Conservation (phyloP, 2,888 invertebrate species). For the Eudasyphora cyanicolor region DNA sequence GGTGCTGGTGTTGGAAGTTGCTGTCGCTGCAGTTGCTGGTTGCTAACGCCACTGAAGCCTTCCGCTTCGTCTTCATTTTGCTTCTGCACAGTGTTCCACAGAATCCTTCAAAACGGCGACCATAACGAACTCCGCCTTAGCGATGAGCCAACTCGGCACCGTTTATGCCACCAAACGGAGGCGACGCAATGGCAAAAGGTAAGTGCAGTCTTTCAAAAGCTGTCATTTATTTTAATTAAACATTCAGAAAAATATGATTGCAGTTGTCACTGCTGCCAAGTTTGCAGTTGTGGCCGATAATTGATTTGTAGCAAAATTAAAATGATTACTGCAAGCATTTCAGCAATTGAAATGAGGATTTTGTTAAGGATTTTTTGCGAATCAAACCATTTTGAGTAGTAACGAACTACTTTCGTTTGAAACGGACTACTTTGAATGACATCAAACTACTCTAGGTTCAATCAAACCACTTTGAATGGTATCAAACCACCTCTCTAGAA, state of each 20-base stretch:
- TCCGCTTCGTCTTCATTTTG: slow-evolving; percentile 5
- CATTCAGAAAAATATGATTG: too few relatives aligned
- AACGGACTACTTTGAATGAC: too few relatives aligned
- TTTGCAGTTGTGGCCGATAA: too few relatives aligned
- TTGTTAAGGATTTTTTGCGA: too few relatives aligned
- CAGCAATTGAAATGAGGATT: too few relatives aligned
- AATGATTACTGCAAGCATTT: too few relatives aligned
- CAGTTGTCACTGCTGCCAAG: too few relatives aligned
- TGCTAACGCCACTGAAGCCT: slow-evolving; percentile 15
- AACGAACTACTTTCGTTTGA: too few relatives aligned
- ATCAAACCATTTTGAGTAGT: too few relatives aligned
- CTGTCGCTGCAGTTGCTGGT: slow-evolving; percentile 25
- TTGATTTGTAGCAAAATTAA: too few relatives aligned
- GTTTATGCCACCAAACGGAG: slow-evolving; percentile 98
- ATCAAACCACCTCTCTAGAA: neutral
- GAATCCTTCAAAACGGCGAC: slow-evolving; percentile 77
- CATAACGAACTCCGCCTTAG: slow-evolving; percentile 80
- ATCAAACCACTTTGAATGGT: neutral
- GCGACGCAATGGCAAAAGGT: slow-evolving; percentile 98
- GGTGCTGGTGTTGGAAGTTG: slow-evolving; percentile 11
- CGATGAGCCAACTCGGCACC: slow-evolving; percentile 95
- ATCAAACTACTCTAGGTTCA: neutral
- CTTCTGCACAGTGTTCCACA: slow-evolving; percentile 29
- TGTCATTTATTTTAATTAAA: too few relatives aligned
- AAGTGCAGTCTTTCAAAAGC: too few relatives aligned